Conservation (phyloP, 2,888 invertebrate species). For the Sinotaia quadrata region DNA sequence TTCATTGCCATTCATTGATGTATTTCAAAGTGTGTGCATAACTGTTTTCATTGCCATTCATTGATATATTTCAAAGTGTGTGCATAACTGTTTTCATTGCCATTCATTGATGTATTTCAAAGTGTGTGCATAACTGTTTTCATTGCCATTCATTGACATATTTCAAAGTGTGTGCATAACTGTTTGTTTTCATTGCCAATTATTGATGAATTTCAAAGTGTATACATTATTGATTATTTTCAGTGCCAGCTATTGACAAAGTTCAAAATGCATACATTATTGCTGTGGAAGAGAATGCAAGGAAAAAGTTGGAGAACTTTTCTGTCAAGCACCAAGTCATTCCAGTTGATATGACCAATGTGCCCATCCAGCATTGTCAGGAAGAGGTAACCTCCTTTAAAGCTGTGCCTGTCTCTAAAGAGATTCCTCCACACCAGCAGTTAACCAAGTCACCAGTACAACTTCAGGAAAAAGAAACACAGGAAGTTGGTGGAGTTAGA, state of each 20-base stretch:
- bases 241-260: constrained; percentile 49
- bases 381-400: constrained; percentile 14
- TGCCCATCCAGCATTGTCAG: constrained; percentile 65
- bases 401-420: not conserved
- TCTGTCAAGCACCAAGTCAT: constrained; percentile 94
- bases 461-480: not conserved
- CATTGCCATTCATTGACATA: too few species aligned
- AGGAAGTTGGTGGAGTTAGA: not conserved
- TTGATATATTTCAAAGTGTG: too few species aligned
- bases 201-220: too few species aligned
- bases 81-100: too few species aligned
- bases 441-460: not conserved
- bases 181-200: too few species aligned
- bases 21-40: too few species aligned
- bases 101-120: too few species aligned
- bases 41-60: too few species aligned
- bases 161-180: too few species aligned
- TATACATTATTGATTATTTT: too few species aligned
- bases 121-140: too few species aligned
- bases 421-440: not conserved
- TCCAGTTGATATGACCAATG: constrained; percentile 92
- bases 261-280: constrained; percentile 98
- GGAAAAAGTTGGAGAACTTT: constrained; percentile 92
- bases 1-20: too few species aligned
- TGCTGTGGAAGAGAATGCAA: constrained; percentile 94